Evolutionary conservation across 2,113 vertebrate species (phyloP), one percentile per base, ranked within the genome.

Genomic region (Pundamilia nyererei): DNA sequence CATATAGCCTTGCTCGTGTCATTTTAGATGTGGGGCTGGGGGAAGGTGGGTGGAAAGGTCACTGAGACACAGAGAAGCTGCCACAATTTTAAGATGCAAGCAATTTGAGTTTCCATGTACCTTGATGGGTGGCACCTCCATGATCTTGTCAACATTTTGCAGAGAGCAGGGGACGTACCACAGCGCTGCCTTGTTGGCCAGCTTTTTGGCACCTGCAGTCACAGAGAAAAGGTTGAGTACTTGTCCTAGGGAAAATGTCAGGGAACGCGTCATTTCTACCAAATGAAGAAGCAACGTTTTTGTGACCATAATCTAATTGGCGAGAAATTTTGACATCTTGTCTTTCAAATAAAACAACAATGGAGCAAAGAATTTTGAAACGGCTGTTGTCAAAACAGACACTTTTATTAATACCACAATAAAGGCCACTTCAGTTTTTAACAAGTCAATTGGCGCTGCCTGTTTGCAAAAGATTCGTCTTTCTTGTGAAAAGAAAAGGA

Each of bases 101-200:
- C 3, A 33, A 51, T 19, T 24, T 19, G 83, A 24, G 26, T 60
- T 80, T 80, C 17, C 19, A 82, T 94, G 94, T 96, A 99, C 98
- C 98, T 97, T 95, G 19, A 99, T 97, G 1, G 98, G 97, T 6
- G 99, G 98, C 89, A 99, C 98, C 86, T 99, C 97, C 14, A 96
- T 89, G 89, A 99, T 96, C 94, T 97, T 98, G 93, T 98, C 97
- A 58, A 98, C 97, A 0, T 99, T 98, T 94, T 97, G 93, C 90
- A 99, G 95, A 6, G 98, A 98, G 83, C 98, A 95, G 0, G 98
- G 98, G 80, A 99, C 99, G 0, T 99, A 99, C 99, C 99, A 99
- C 88, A 99, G 93, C 0, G 97, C 96, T 0, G 99, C 99, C 90
- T 97, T 98, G 93, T 98, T 99, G 6, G 98, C 97, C 95, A 99